A percentile compares a stretch with the other conserved stretches of the same genome.
phyloP scores from a whole-genome alignment of 1,140 invertebrate genomes.

The Neuroterus valhalla region DNA sequence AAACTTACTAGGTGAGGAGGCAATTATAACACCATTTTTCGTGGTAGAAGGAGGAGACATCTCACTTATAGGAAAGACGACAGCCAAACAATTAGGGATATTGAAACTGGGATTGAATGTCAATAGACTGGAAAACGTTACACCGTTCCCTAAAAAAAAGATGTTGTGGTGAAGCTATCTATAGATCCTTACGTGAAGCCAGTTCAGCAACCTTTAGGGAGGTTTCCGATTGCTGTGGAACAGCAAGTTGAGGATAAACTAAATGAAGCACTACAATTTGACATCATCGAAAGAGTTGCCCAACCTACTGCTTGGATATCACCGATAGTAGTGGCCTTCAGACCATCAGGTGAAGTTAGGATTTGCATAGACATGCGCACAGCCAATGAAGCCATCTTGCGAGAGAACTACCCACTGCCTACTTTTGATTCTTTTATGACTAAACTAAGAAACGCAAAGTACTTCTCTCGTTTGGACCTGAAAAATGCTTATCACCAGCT shows the following conservation, averaged over 20 bases:
- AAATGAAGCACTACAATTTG: conserved; percentile 43
- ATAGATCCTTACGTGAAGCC: conserved; percentile 51
- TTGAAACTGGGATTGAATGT: too few relatives aligned
- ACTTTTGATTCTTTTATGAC: conserved; percentile 51
- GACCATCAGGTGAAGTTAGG: conserved; percentile 44
- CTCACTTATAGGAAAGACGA: too few relatives aligned
- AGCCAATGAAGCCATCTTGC: conserved; percentile 53
- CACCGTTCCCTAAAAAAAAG: conserved; percentile 48
- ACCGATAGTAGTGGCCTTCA: conserved; percentile 44
- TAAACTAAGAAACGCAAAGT: conserved; percentile 48
- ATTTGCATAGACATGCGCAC: conserved; percentile 59
- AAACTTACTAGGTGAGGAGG: conserved; percentile 9
- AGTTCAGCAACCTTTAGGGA: conserved; percentile 49
- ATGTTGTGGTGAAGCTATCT: conserved; percentile 51
- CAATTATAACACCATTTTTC: conserved; percentile 23
- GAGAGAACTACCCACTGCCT: conserved; percentile 56
- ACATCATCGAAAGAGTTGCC: conserved; percentile 52
- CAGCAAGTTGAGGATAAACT: conserved; percentile 46
- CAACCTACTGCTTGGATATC: conserved; percentile 53
- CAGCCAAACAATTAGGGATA: too few relatives aligned
- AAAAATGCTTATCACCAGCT: conserved; percentile 57
- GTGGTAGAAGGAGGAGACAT: not conserved
- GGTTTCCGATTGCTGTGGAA: conserved; percentile 48
- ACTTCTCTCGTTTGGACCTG: conserved; percentile 57
- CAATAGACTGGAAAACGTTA: too few relatives aligned